Base-by-base conservation (phyloP, 2,797 vertebrate genomes). In the Lophius americanus region DNA sequence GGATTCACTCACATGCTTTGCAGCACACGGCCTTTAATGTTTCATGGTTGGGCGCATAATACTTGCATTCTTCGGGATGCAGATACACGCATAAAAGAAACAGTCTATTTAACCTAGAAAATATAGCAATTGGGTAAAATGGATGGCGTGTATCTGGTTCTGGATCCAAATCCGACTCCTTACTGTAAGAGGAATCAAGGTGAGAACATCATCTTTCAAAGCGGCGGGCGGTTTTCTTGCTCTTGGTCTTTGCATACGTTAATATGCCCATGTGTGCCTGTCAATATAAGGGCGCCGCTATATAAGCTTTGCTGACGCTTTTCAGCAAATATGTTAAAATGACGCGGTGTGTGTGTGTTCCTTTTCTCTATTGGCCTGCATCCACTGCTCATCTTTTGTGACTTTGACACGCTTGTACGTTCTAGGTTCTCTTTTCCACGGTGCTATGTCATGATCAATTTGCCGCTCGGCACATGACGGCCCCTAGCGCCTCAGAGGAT, bases 401-500 rank as follows among this genome's bases (percentile, higher is more conserved):
- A 85, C 80, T 85, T 67, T 78, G 88, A 91, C 90, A 91, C 72
- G 83, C 88, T 85, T 73, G 79, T 88, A 88, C 80, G 81, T 90
- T 91, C 86, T 56, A 73, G 77, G 46, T 75, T 83, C 68, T 77
- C 82, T 87, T 86, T 77, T 77, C 69, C 82, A 74, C 76, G 62
- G 68, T 61, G 84, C 85, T 78, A 71, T 91, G 92, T 92, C 90
- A 85, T 70, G 86, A 92, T 93, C 91, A 92, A 93, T 93, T 93
- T 92, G 80, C 85, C 86, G 86, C 88, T 89, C 86, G 81, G 86
- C 89, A 90, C 89, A 92, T 92, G 91, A 93, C 83, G 86, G 81
- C 80, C 85, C 53, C 80, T 73, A 83, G 87, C 82, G 86, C 88
- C 89, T 90, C 84, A 8, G 85, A 89, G 87, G 90, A 90, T 90